Conservation (phyloP, 2,888 invertebrate genomes). For the Psococerastis gibbosa region DNA sequence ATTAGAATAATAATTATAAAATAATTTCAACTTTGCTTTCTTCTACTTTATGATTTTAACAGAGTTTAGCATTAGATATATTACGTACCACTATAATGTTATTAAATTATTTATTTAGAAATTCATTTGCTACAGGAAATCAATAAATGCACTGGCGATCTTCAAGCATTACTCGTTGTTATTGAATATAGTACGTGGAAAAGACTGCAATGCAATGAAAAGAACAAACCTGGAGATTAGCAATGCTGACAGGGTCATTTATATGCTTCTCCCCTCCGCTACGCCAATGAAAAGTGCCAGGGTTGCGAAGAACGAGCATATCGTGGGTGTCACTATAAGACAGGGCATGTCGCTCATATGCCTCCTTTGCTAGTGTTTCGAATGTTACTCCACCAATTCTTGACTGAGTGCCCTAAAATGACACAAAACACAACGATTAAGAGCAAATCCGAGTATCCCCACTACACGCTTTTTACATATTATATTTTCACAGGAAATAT, state of each 20-base stretch:
- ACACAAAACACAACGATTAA: conserved; percentile 13
- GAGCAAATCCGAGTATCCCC: too few relatives aligned
- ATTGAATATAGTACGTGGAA: too few relatives aligned
- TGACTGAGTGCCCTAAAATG: conserved; percentile 38
- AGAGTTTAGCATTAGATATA: neutral
- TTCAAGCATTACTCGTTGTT: too few relatives aligned
- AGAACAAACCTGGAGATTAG: conserved; percentile 56
- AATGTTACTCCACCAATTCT: conserved; percentile 79
- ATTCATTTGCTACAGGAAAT: too few relatives aligned
- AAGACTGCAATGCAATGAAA: too few relatives aligned
- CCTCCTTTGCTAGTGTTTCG: conserved; percentile 71
- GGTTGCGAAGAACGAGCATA: conserved; percentile 56
- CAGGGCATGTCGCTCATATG: conserved; percentile 58
- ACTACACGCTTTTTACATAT: neutral
- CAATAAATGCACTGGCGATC: too few relatives aligned
- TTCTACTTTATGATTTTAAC: neutral
- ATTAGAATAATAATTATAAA: too few relatives aligned
- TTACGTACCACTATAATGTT: too few relatives aligned
- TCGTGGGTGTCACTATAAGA: conserved; percentile 54
- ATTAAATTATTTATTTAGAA: too few relatives aligned
- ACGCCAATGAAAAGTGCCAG: conserved; percentile 93
- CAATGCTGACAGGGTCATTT: conserved; percentile 76
- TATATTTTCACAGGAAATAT: conserved; percentile 5
- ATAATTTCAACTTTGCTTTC: neutral
- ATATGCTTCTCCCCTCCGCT: conserved; percentile 94